A percentile compares a stretch with the other conserved stretches of the same genome.
Conservation (phyloP, 2,797 vertebrate species). For the Pangasius larnaudii region DNA sequence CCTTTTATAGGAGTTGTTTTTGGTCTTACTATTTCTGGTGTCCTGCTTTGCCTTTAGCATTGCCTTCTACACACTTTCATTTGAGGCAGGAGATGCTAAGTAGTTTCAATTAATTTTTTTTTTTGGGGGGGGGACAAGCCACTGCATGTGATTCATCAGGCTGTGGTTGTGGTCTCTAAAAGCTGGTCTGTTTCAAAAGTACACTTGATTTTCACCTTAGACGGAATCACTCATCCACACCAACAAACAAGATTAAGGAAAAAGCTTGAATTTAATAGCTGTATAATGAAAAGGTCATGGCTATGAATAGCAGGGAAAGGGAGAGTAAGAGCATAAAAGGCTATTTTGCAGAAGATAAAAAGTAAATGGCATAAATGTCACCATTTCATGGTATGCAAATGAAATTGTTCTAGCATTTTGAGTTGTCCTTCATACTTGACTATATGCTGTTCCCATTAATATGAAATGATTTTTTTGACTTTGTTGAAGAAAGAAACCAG, state of each 20-base stretch:
- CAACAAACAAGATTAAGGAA: constrained; percentile 27
- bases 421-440: not conserved
- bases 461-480: not conserved
- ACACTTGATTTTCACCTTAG: constrained; percentile 30
- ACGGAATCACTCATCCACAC: constrained; percentile 34
- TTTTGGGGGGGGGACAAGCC: not conserved
- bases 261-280: constrained; percentile 44
- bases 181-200: constrained; percentile 20
- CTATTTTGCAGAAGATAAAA: constrained; percentile 40
- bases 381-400: constrained; percentile 22
- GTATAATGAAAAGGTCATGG: constrained; percentile 57
- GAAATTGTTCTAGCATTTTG: not conserved
- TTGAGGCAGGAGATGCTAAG: not conserved
- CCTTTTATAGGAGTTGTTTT: not conserved
- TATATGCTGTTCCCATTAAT: not conserved
- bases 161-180: not conserved
- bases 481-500: not conserved
- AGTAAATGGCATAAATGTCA: constrained; percentile 54
- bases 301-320: constrained; percentile 34
- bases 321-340: constrained; percentile 30
- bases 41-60: not conserved
- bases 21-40: not conserved
- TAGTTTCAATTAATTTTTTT: not conserved
- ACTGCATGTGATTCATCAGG: not conserved
- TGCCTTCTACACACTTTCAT: not conserved